Conservation (phyloP, 2,797 vertebrate species). For the Pristis pectinata region DNA sequence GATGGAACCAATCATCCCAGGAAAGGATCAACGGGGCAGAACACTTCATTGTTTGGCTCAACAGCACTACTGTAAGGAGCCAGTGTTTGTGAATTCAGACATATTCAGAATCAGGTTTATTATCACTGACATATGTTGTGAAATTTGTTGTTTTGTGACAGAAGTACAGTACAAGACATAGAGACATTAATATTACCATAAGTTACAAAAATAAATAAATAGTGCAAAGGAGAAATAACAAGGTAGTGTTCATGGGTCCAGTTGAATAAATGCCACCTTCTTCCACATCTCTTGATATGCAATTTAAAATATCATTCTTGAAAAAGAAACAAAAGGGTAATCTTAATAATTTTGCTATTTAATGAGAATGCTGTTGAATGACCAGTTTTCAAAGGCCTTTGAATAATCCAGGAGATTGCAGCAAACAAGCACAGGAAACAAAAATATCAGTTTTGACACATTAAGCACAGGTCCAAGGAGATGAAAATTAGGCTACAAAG, state of each 20-base stretch:
- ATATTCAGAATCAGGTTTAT: too few relatives aligned
- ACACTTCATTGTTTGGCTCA: background rate
- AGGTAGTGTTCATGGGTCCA: too few relatives aligned
- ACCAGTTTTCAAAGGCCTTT: background rate
- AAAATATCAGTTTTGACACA: background rate
- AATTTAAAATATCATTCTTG: background rate
- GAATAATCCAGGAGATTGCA: background rate
- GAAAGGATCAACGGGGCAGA: background rate
- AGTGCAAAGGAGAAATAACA: too few relatives aligned
- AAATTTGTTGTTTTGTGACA: too few relatives aligned
- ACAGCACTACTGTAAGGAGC: background rate
- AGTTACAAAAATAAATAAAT: too few relatives aligned
- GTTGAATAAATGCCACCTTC: background rate
- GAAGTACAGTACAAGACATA: too few relatives aligned
- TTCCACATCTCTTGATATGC: background rate
- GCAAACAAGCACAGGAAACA: background rate
- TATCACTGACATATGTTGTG: too few relatives aligned
- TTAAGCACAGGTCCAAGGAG: background rate
- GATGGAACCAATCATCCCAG: too few relatives aligned
- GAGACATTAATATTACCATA: too few relatives aligned
- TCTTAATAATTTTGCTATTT: background rate
- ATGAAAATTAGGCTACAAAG: background rate
- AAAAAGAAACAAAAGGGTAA: background rate
- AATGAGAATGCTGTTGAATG: background rate
- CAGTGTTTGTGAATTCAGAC: background rate